Conservation (phyloP, 64 coral and sea anemone species). For the Stylophora pistillata region DNA sequence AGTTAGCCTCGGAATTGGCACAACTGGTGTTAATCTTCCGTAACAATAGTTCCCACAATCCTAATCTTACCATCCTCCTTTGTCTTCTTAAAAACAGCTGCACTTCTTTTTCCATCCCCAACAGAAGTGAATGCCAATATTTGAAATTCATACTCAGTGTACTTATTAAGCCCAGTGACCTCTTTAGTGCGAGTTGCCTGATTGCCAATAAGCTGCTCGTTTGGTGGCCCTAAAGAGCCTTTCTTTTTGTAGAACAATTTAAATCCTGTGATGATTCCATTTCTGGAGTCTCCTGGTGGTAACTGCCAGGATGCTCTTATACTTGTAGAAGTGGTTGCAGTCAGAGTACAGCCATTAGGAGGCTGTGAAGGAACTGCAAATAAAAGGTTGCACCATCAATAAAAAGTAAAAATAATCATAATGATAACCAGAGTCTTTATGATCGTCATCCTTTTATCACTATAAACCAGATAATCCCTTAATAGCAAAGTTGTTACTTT, state of each 20-base stretch:
- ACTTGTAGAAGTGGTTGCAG: too few species aligned
- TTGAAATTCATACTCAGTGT: slow-evolving; percentile 27
- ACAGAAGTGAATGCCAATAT: neutral
- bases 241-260: neutral
- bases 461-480: too few species aligned
- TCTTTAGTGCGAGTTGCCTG: neutral
- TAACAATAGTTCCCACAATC: too few species aligned
- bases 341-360: too few species aligned
- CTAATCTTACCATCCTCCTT: neutral
- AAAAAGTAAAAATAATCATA: too few species aligned
- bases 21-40: too few species aligned
- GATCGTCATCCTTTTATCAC: too few species aligned
- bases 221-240: neutral
- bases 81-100: neutral
- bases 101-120: neutral
- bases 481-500: too few species aligned
- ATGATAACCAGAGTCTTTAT: too few species aligned
- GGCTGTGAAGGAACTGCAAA: too few species aligned
- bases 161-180: neutral
- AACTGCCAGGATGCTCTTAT: slow-evolving; percentile 22
- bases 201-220: neutral
- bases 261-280: neutral
- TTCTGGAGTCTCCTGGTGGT: neutral
- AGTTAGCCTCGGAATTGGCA: too few species aligned
- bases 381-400: too few species aligned